A percentile compares a stretch with the other conserved stretches of the same genome.
Conservation (phyloP, 2,888 invertebrate species). For the Orthosia gracilis region DNA sequence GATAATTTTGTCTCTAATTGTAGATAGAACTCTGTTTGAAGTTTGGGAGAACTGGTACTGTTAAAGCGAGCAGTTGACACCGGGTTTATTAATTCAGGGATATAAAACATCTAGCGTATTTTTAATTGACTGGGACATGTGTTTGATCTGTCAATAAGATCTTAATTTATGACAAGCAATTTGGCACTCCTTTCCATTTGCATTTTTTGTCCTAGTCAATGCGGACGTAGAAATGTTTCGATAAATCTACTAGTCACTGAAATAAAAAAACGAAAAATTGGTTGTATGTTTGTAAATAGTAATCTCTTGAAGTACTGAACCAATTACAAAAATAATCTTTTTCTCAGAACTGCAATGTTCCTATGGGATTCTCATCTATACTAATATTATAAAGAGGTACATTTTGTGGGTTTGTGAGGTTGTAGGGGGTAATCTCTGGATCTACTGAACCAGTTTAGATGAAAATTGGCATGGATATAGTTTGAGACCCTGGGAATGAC, state of each 20-base stretch:
- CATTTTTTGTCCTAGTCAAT: not conserved
- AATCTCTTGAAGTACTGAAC: too few species aligned
- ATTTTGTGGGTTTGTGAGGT: too few species aligned
- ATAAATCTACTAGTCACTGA: not conserved
- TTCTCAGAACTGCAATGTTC: too few species aligned
- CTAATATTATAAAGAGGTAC: too few species aligned
- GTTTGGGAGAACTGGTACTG: conserved; percentile 20
- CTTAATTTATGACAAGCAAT: not conserved
- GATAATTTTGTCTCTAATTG: conserved; percentile 60
- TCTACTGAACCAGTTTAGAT: too few species aligned
- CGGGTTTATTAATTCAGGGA: conserved; percentile 4
- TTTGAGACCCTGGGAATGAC: too few species aligned
- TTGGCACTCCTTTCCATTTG: not conserved
- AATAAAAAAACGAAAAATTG: too few species aligned
- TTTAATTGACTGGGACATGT: not conserved
- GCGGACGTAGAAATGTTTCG: not conserved
- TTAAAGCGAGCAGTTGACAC: not conserved
- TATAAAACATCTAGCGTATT: not conserved
- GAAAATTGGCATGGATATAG: too few species aligned
- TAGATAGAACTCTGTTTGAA: conserved; percentile 32
- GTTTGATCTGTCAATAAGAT: not conserved
- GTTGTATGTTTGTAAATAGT: too few species aligned
- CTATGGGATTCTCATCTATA: too few species aligned
- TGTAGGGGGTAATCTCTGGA: too few species aligned
- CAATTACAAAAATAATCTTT: too few species aligned